Conservation (phyloP, 2,888 invertebrate genomes). For the Plebejus anna region DNA sequence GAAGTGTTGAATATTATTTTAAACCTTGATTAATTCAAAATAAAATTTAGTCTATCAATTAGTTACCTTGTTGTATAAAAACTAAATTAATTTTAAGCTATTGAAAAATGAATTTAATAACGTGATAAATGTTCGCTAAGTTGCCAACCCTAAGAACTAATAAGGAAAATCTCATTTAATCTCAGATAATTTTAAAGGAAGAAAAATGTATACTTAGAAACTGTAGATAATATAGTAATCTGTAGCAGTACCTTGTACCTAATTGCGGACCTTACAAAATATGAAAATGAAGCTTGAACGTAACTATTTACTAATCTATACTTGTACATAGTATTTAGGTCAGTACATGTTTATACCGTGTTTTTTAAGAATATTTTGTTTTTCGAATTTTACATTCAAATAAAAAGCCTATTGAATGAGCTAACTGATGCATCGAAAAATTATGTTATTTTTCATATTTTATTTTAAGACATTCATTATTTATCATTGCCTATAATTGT, state of each 20-base stretch:
- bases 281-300: neutral
- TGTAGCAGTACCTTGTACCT: neutral
- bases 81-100: no score
- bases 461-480: no score
- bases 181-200: slow-evolving; percentile 20
- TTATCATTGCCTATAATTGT: no score
- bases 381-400: no score
- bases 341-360: neutral
- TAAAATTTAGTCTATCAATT: neutral
- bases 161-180: slow-evolving; percentile 29
- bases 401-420: no score
- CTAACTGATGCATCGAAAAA: no score
- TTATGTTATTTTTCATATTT: no score
- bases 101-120: neutral
- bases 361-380: no score
- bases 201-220: slow-evolving; percentile 19
- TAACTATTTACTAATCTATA: neutral
- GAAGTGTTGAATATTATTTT: neutral
- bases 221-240: neutral
- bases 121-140: neutral
- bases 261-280: neutral
- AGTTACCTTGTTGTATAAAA: no score
- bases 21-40: neutral
- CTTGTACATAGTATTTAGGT: neutral
- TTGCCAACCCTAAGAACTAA: slow-evolving; percentile 10